Conservation (phyloP, 2,888 invertebrate genomes). For the Ellobium chinense region DNA sequence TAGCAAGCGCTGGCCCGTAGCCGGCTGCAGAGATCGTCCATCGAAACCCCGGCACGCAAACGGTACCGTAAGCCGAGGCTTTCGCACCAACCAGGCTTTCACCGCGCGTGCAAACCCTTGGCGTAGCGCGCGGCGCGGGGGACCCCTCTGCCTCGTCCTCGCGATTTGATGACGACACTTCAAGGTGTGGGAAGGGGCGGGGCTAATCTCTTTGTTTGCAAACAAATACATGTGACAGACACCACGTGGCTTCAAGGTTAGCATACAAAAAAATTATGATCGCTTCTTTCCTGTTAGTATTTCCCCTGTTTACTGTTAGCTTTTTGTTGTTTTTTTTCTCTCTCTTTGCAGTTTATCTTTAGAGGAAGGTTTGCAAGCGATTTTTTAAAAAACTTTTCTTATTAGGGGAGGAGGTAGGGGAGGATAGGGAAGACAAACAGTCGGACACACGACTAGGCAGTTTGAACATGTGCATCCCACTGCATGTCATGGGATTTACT, state of each 20-base stretch:
- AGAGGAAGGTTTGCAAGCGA: no score
- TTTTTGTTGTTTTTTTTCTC: no score
- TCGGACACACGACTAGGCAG: no score
- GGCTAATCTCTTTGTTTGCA: constrained; percentile 15
- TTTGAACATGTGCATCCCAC: no score
- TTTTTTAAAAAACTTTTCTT: no score
- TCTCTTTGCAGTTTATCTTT: no score
- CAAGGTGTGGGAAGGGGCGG: constrained; percentile 9
- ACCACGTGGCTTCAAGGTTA: neutral
- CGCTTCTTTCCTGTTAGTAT: neutral
- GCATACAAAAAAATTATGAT: neutral
- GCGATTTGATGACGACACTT: neutral
- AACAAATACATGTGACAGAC: constrained; percentile 26
- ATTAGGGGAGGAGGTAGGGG: no score
- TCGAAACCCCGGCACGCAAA: neutral
- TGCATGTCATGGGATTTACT: no score
- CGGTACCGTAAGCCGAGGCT: no score
- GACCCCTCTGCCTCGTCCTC: neutral
- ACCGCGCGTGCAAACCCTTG: neutral
- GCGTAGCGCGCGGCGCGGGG: constrained; percentile 1
- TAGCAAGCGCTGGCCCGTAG: neutral
- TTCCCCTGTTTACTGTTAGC: no score
- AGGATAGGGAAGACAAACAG: no score
- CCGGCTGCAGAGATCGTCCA: neutral
- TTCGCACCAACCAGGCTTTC: no score